A percentile compares a stretch with the other conserved stretches of the same genome.
These are phyloP conservation scores for Trinectes maculatus DNA, from an alignment of 2,113 vertebrate genomes.

Conservation along the genomic window DNA sequence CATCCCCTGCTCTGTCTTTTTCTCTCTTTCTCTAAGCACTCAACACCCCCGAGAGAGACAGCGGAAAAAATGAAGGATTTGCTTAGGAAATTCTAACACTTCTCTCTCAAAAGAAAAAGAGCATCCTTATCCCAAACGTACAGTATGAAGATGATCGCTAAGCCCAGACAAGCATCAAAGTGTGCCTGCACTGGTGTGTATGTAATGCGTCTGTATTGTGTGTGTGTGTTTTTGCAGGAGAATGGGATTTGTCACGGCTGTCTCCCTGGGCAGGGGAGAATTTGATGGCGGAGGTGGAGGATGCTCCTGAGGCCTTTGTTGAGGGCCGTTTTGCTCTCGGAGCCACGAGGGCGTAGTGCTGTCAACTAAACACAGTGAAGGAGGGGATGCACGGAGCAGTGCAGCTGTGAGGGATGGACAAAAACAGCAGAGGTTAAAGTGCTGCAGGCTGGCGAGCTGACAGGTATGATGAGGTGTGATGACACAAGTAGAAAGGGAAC, in stretches of 20 bases:
- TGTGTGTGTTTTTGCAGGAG: slow-evolving; percentile 55
- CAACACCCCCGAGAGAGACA: slow-evolving; percentile 48
- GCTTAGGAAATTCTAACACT: slow-evolving; percentile 66
- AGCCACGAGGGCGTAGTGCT: slow-evolving; percentile 73
- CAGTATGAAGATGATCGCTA: slow-evolving; percentile 63
- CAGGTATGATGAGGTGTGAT: slow-evolving; percentile 59
- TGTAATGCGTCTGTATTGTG: slow-evolving; percentile 12
- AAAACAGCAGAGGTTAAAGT: slow-evolving; percentile 73
- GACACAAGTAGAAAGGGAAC: slow-evolving; percentile 14
- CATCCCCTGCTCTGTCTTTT: slow-evolving; percentile 15
- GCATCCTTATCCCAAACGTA: slow-evolving; percentile 58
- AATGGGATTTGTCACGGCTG: slow-evolving; percentile 73
- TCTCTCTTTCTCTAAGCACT: slow-evolving; percentile 24
- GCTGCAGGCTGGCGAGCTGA: slow-evolving; percentile 54
- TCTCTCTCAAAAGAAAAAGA: slow-evolving; percentile 42
- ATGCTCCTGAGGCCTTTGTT: slow-evolving; percentile 70
- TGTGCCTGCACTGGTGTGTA: slow-evolving; percentile 22
- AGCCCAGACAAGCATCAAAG: slow-evolving; percentile 61
- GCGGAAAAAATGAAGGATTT: slow-evolving; percentile 53
- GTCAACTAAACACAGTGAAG: slow-evolving; percentile 70
- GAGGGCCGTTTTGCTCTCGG: slow-evolving; percentile 69
- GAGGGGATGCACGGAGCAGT: slow-evolving; percentile 48
- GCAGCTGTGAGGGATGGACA: slow-evolving; percentile 63
- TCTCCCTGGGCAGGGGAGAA: slow-evolving; percentile 64
- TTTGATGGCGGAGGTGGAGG: slow-evolving; percentile 71